Conservation (phyloP, 2,797 vertebrate species). For the Neosilurus mollespiculum region DNA sequence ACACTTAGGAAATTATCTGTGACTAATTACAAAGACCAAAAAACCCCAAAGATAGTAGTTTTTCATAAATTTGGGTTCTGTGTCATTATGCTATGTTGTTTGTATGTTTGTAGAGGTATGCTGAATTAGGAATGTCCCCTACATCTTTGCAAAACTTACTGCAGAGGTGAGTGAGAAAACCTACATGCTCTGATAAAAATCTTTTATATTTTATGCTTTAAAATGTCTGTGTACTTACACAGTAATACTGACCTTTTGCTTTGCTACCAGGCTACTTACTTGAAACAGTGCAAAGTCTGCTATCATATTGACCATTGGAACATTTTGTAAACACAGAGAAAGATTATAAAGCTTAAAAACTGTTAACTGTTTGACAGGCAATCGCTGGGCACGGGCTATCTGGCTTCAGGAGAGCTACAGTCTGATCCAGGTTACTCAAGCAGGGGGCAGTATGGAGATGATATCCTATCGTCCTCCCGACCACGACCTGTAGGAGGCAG, state of each 20-base stretch:
- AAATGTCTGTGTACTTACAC: not conserved
- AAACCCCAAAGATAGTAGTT: too few relatives aligned
- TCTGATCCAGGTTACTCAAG: conserved; percentile 78
- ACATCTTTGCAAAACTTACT: conserved; percentile 81
- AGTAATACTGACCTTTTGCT: not conserved
- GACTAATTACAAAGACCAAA: not conserved
- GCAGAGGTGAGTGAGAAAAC: conserved; percentile 77
- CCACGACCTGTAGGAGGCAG: conserved; percentile 91
- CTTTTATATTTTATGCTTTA: not conserved
- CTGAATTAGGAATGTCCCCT: conserved; percentile 88
- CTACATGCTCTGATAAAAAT: not conserved
- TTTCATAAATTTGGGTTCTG: not conserved
- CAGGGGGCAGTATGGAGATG: conserved; percentile 82
- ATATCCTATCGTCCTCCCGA: conserved; percentile 84
- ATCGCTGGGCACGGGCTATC: conserved; percentile 76
- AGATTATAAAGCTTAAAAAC: not conserved
- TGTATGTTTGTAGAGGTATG: conserved; percentile 78
- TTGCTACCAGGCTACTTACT: not conserved
- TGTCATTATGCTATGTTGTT: not conserved
- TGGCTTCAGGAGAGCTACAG: conserved; percentile 76
- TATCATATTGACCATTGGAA: not conserved
- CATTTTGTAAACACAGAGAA: not conserved
- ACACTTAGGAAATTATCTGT: not conserved
- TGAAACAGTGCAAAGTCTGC: not conserved
- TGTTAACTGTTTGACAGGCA: conserved; percentile 68